Evolutionary conservation across 2,113 vertebrate genomes (phyloP), one percentile per base, ranked within the genome.

Genomic region (Eulemur rufifrons): DNA sequence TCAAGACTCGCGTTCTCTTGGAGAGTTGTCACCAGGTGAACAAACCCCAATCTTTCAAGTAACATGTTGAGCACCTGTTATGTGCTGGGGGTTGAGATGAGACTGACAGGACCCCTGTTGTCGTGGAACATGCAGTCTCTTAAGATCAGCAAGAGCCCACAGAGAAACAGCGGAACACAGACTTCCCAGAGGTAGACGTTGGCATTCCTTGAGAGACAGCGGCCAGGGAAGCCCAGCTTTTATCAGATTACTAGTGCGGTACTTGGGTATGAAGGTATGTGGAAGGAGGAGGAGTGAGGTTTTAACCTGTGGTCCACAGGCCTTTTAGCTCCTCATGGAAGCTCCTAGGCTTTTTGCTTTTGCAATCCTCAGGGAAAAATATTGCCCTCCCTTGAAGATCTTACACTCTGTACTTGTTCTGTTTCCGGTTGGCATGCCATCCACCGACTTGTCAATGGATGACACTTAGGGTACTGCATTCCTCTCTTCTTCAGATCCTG

Each of bases 401-500:
- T 21, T 9, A 20, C 9, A 14, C 6, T 47, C 25, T 20, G 0
- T 42, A 9, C 15, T 20, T 20, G 50, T 15, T 6, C 80, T 12
- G 37, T 9, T 1, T 5, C 34, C 37, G 2, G 6, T 42, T 12
- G 10, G 21, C 42, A 6, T 14, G 34, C 45, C 45, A 0, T 3
- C 27, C 17, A 1, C 18, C 37, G 3, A 3, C 11, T 8, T 68
- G 17, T 29, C 71, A 39, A 1, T 27, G 34, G 34, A 11, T 56
- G 29, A n/a, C 37, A 8, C 45, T 15, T 63, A 50, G 73, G 63
- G 61, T 20, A 4, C 71, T 20, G 0, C 18, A 56, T 74, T 78
- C 85, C 32, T n/a, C 47, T 66, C 34, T 2, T 21, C 14, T 39
- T 11, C 74, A 25, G 77, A 4, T n/a, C 34, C 63, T 21, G 39